Conservation (phyloP, 2,888 invertebrate species). For the Microdon myrmicae region DNA sequence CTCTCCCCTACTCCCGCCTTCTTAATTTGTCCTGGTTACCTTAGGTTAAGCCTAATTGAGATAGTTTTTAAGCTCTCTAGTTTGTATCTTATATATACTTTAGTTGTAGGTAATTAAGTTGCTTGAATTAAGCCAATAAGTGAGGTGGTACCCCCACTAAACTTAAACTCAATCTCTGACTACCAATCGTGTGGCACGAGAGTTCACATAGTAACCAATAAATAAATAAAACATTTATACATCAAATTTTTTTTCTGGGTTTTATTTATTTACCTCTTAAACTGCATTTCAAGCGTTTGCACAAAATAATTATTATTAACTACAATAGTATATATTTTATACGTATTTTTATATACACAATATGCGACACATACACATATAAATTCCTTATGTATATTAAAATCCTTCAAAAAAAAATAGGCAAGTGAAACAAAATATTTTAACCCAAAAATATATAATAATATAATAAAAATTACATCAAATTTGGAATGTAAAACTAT, state of each 20-base stretch:
- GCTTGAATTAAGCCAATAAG: too few relatives aligned
- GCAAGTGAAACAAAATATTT: constrained; percentile 18
- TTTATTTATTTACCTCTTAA: constrained; percentile 26
- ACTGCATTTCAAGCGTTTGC: constrained; percentile 50
- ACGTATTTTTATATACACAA: constrained; percentile 17
- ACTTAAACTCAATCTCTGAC: too few relatives aligned
- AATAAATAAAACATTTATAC: constrained; percentile 28
- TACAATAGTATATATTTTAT: constrained; percentile 36
- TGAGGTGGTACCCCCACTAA: too few relatives aligned
- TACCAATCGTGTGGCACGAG: too few relatives aligned
- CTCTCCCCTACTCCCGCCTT: too few relatives aligned
- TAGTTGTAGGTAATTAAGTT: too few relatives aligned
- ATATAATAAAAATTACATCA: constrained; percentile 3
- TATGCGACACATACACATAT: constrained; percentile 9
- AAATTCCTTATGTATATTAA: constrained; percentile 21
- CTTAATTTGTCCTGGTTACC: too few relatives aligned
- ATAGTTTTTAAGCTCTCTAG: too few relatives aligned
- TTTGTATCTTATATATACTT: too few relatives aligned
- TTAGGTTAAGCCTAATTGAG: too few relatives aligned
- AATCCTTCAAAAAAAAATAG: constrained; percentile 22
- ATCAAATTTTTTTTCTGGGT: constrained; percentile 2
- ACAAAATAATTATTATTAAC: constrained; percentile 46
- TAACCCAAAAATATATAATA: background rate
- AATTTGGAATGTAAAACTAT: constrained; percentile 41
- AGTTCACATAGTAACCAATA: too few relatives aligned